Evolutionary conservation across 2,113 vertebrate genomes (phyloP), one percentile per base, ranked within the genome.

Genomic region (Coturnix japonica): DNA sequence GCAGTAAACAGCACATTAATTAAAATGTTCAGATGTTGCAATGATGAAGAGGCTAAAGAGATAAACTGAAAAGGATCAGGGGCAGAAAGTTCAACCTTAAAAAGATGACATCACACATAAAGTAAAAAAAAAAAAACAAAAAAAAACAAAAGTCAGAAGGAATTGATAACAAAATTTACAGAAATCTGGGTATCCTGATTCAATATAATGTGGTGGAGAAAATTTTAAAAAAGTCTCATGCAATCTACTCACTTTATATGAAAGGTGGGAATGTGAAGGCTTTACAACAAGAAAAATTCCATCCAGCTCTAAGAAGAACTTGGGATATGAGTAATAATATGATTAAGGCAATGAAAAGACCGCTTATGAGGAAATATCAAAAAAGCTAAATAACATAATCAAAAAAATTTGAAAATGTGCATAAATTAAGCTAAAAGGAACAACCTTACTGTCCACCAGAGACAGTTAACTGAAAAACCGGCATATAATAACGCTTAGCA

Each of bases 21-120:
- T 97, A 95, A 97, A 95, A 93, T 89, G 8, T 85, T 94, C 81
- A 94, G 54, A 15, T 91, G n/a, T 90, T 91, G 59, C 49, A 92
- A 69, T 0, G 20, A 84, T 31, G 70, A 84, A 37, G 33, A 86
- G 49, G 73, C 25, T 66, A 76, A 88, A 89, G 39, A 57, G 20
- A 79, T 65, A 87, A 90, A 90, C 78, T 33, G 57, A 39, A 91
- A 87, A 72, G n/a, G 53, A 49, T 87, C 54, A 87, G 17, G 54
- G 21, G 43, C 30, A 94, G 37, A 31, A 93, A 91, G 46, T 77
- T 90, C 57, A 79, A 17, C 26, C 19, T 59, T 54, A 85, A 89
- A 91, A 88, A 63, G n/a, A 44, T 65, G 6, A 76, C 37, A 88
- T 94, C 90, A 81, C 39, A 23, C 7, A 19, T 46, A 56, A 13